These are phyloP conservation scores for Falcunculus frontatus DNA, from an alignment of 2,113 vertebrate species.

Conservation along the genomic window DNA sequence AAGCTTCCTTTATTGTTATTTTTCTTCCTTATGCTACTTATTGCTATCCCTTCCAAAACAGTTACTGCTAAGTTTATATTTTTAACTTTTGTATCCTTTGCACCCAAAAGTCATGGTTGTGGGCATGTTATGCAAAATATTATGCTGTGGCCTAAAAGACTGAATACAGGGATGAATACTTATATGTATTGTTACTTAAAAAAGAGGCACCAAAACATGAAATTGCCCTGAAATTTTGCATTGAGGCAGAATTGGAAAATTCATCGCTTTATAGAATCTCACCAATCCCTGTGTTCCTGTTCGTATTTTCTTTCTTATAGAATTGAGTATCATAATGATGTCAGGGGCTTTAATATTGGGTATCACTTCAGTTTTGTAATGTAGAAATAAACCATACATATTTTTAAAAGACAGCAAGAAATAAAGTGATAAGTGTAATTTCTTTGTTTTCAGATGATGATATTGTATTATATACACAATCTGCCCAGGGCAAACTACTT, in stretches of 20 bases:
- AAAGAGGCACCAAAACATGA: accelerated
- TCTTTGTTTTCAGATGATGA: neutral
- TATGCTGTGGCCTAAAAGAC: neutral
- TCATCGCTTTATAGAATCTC: neutral
- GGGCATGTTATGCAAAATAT: neutral
- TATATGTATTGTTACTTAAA: neutral
- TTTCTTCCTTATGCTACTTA: neutral
- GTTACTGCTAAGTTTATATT: neutral
- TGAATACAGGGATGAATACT: neutral
- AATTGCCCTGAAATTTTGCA: neutral
- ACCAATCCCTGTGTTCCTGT: neutral
- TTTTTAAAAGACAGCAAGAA: neutral
- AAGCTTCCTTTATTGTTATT: neutral
- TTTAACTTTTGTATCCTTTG: neutral
- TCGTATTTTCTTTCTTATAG: neutral
- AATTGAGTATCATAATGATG: neutral
- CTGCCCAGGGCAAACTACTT: neutral
- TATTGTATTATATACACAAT: neutral
- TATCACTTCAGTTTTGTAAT: neutral
- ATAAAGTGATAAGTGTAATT: neutral
- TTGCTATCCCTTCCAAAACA: neutral
- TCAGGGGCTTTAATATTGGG: neutral
- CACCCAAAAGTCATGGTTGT: neutral
- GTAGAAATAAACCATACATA: neutral
- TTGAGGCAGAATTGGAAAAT: neutral